These are phyloP conservation scores for Troides helena DNA, from an alignment of 2,888 invertebrate species.

Conservation along the genomic window DNA sequence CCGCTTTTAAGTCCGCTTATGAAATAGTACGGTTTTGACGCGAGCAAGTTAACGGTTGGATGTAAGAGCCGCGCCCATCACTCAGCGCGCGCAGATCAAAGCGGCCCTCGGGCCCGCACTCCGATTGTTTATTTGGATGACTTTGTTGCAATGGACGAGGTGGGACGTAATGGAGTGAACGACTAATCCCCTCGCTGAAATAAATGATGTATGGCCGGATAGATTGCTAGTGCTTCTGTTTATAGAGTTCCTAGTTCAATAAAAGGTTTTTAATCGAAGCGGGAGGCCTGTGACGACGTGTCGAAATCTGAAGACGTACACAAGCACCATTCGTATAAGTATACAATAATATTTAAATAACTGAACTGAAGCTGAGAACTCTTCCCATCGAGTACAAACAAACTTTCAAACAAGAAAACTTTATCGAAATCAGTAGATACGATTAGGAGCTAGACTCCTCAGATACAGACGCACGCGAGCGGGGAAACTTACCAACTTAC, in stretches of 20 bases:
- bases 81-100: slow-evolving; percentile 57
- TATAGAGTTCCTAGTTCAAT: background rate
- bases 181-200: slow-evolving; percentile 30
- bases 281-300: background rate
- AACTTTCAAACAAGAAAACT: too few species aligned
- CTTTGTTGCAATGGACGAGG: slow-evolving; percentile 52
- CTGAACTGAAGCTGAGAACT: too few species aligned
- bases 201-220: slow-evolving; percentile 31
- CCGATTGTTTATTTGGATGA: slow-evolving; percentile 59
- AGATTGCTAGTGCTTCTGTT: background rate
- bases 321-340: too few species aligned
- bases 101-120: slow-evolving; percentile 35
- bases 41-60: slow-evolving; percentile 35
- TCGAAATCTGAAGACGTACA: too few species aligned
- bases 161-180: slow-evolving; percentile 36
- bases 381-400: too few species aligned
- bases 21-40: slow-evolving; percentile 41
- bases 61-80: slow-evolving; percentile 44
- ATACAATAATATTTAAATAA: too few species aligned
- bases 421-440: too few species aligned
- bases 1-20: slow-evolving; percentile 59
- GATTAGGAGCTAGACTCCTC: too few species aligned
- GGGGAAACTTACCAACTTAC: too few species aligned
- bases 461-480: too few species aligned
- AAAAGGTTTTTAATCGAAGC: background rate